phyloP scores from a whole-genome alignment of 2,888 invertebrate species.

The Stenodema calcarata region DNA sequence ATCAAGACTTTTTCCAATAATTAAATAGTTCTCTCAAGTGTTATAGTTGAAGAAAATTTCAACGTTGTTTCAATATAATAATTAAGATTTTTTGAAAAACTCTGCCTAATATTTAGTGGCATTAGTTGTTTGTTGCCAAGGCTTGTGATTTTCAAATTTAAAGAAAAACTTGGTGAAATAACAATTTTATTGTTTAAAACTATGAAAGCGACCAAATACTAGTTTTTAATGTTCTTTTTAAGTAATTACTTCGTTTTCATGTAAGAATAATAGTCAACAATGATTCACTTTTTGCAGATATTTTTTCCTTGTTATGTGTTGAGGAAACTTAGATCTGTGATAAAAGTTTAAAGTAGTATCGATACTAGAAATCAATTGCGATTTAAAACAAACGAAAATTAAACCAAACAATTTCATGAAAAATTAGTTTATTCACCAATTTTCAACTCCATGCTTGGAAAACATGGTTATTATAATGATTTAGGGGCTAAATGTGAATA shows the following conservation, averaged over 20 bases:
- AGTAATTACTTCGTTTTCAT: neutral
- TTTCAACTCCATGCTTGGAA: neutral
- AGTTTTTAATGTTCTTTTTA: neutral
- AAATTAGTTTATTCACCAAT: neutral
- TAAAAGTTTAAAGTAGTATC: slow-evolving; percentile 27
- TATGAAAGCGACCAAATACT: slow-evolving; percentile 28
- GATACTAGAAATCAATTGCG: neutral
- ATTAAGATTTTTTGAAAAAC: neutral
- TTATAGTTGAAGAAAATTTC: neutral
- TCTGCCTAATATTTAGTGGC: slow-evolving; percentile 34
- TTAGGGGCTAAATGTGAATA: neutral
- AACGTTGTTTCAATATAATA: neutral
- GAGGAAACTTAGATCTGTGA: slow-evolving; percentile 53
- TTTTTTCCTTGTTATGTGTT: slow-evolving; percentile 3
- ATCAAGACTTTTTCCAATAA: slow-evolving; percentile 30
- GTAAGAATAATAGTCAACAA: neutral
- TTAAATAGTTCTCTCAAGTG: neutral
- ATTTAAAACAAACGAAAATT: neutral
- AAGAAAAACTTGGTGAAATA: neutral
- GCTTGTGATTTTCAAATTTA: slow-evolving; percentile 21
- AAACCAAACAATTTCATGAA: neutral
- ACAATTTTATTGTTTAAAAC: neutral
- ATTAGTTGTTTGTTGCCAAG: slow-evolving; percentile 25
- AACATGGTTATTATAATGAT: neutral
- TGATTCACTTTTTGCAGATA: neutral